Evolutionary conservation across 2,888 invertebrate genomes (phyloP).

Genomic region (Nycteola revayana): DNA sequence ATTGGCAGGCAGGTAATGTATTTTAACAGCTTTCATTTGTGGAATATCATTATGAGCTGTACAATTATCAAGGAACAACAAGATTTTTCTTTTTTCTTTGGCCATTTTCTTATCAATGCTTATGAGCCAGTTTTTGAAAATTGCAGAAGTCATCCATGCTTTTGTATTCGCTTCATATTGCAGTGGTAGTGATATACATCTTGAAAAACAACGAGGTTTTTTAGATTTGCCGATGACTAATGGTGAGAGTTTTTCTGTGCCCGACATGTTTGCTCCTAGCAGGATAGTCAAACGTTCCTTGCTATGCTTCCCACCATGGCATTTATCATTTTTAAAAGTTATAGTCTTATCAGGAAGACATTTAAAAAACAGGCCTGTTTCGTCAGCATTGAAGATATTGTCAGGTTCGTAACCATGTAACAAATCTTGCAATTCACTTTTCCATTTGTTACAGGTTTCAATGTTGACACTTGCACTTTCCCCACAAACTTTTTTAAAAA

Average conservation of each 20-base stretch:
- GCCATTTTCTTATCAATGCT: no score
- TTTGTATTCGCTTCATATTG: slow-evolving; percentile 5
- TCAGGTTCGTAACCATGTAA: not conserved
- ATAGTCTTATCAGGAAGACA: not conserved
- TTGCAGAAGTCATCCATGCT: no score
- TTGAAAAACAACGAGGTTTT: slow-evolving; percentile 22
- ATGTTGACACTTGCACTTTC: no score
- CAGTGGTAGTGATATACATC: slow-evolving; percentile 4
- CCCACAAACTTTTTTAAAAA: no score
- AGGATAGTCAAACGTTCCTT: slow-evolving; percentile 24
- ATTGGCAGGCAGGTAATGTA: no score
- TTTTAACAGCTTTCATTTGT: no score
- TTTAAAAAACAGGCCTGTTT: slow-evolving; percentile 14
- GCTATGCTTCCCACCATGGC: slow-evolving; percentile 25
- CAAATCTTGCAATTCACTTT: no score
- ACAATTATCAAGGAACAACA: no score
- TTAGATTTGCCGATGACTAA: slow-evolving; percentile 24
- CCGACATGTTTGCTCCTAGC: slow-evolving; percentile 20
- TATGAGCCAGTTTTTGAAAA: no score
- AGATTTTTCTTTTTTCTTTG: no score
- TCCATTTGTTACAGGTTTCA: no score
- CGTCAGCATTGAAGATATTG: slow-evolving; percentile 12
- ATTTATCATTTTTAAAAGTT: slow-evolving; percentile 23
- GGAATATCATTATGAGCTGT: no score
- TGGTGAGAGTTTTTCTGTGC: slow-evolving; percentile 22